Conservation (phyloP, 35 echinoderm and acorn worm genomes). For the Antedon bifida region DNA sequence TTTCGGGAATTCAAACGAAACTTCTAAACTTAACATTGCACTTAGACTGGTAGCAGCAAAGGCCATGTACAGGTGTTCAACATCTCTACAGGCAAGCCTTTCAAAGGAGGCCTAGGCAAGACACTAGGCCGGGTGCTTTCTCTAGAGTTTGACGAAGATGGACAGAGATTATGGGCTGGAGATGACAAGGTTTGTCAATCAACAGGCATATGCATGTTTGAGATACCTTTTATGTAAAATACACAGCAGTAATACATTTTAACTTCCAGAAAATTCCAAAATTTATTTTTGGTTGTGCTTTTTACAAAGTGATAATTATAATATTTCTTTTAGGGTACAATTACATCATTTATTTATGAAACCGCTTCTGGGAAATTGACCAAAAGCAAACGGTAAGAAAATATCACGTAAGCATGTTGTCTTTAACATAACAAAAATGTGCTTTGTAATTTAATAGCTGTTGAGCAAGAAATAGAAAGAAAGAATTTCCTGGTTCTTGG, state of each 20-base stretch:
- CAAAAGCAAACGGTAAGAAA: conserved; percentile 59
- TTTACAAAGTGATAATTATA: too few species aligned
- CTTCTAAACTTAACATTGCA: not conserved
- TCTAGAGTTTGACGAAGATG: conserved; percentile 60
- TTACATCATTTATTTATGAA: conserved; percentile 80
- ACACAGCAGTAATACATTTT: too few species aligned
- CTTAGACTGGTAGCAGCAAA: conserved; percentile 68
- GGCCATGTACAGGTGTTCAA: conserved; percentile 71
- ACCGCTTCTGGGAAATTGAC: conserved; percentile 68
- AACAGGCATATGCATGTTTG: too few species aligned
- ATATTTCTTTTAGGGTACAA: conserved; percentile 53
- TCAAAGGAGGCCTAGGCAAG: conserved; percentile 64
- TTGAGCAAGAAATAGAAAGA: too few species aligned
- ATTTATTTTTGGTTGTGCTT: too few species aligned
- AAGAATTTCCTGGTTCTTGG: too few species aligned
- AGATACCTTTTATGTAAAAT: too few species aligned
- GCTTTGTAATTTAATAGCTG: too few species aligned
- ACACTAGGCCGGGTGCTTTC: conserved; percentile 43
- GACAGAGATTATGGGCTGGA: conserved; percentile 67
- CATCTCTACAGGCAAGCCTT: conserved; percentile 78
- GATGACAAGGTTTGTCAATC: conserved; percentile 74
- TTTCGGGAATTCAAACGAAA: too few species aligned
- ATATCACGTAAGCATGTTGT: not conserved
- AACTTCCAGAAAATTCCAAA: too few species aligned
- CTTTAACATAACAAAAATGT: too few species aligned